Evolutionary conservation across 2,888 invertebrate species (phyloP), one percentile per base, ranked within the genome.

Genomic region (Nephrotoma appendiculata): DNA sequence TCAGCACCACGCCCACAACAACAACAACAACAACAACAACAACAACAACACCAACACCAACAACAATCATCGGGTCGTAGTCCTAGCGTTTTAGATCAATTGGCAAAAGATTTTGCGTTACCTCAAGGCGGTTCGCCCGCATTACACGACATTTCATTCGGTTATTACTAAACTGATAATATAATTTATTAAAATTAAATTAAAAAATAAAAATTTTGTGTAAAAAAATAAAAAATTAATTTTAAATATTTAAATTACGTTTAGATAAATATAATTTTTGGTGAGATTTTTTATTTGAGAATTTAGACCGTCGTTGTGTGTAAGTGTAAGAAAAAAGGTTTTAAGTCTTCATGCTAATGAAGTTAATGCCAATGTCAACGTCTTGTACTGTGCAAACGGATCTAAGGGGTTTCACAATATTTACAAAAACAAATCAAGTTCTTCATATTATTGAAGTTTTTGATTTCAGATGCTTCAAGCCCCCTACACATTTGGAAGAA

Each of bases 101-200:
- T 97, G 86, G 94, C 96, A 86, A 95, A 95, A 90, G 96, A 97
- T 89, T 97, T 95, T 90, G 95, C 96, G 11, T 91, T 97, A 86
- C 97, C 96, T 0, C 93, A 94, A 88, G 94, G 94, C 42, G 93
- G 94, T 7, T 93, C 95, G 0, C 92, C 94, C 52, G 94, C 96
- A 0, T 92, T 96, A 52, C 96, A 96, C 89, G 96, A 97, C 89
- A 96, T 97, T 91, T 95, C 96, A 87, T 97, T 97, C 90, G 96
- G 96, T 89, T 95, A 95, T 90, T 96, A 95, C 91, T 96, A 94
- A 92, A 87, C 44, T 41, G 15, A 84, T 83, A n/a, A n/a, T 31
- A 83, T 83, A 57, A 15, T 57, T 57, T 57, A 5, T 57, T 15
- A 11, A 71, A 71, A 71, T 7, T 31, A 71, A 71, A 31, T 71